Evolutionary conservation across 2,888 invertebrate species (phyloP), one percentile per base, ranked within the genome.

Genomic region (Chloroclystis v-ata): DNA sequence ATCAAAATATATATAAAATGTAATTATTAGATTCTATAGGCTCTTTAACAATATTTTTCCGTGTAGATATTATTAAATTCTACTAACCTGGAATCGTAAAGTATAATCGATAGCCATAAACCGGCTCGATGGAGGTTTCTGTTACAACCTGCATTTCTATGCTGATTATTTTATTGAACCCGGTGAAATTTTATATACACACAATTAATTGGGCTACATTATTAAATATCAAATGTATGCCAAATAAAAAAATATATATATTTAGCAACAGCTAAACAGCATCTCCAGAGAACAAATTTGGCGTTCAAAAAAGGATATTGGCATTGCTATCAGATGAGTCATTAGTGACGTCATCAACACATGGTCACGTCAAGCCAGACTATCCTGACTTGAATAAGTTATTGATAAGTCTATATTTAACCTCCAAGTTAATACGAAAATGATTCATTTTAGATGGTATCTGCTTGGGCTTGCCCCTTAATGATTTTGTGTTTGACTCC

Each of bases 51-150:
- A 54, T 48, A 49, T 50, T 56, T 54, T 56, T 52, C 52, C 51
- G 49, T 54, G 51, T 56, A 58, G n/a, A n/a, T n/a, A 4, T 20
- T 5, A 54, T 54, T 49, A 59, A 70, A 73, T 61, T 67, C 71
- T 59, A 72, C 67, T 79, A 71, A 75, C 76, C 77, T 63, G 61
- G 56, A 68, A 74, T 63, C 60, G 59, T 70, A 62, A 68, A 62
- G 65, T 63, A 63, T 66, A 69, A 63, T 61, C 62, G 63, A 72
- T 63, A 62, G 54, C 56, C 54, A 66, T 63, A 69, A 81, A 79
- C 78, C 70, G 69, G 78, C 67, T 62, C 42, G 53, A 72, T 71
- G 61, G 70, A 74, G 74, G 74, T 75, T 69, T 74, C 65, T 75
- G 57, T 61, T 61, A 58, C 57, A 54, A 55, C 56, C 55, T 53